Percentiles rank a stretch among this genome's conserved stretches.
These are phyloP conservation scores for Tipula lateralis DNA, from an alignment of 2,888 invertebrate species.

Conservation along the genomic window DNA sequence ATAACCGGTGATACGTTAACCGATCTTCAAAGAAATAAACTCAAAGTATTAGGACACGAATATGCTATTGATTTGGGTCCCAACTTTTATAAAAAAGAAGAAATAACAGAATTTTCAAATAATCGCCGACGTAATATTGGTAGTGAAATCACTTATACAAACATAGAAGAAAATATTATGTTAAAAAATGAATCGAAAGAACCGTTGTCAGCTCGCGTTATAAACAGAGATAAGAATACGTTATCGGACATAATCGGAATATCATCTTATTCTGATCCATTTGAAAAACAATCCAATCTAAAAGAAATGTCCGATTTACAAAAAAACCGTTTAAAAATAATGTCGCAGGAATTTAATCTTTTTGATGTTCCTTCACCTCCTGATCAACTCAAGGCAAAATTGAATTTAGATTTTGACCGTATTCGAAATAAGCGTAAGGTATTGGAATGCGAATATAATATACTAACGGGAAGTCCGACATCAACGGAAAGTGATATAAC, in stretches of 20 bases:
- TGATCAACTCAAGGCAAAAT: conserved; percentile 29
- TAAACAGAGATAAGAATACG: background rate
- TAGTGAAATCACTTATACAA: background rate
- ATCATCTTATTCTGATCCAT: background rate
- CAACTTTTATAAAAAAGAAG: conserved; percentile 1
- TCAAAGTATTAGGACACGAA: conserved; percentile 58
- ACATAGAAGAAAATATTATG: background rate
- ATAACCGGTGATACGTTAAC: conserved; percentile 44
- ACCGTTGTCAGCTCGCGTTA: background rate
- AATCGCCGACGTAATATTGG: background rate
- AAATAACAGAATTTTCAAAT: conserved; percentile 31
- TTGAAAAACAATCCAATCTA: background rate
- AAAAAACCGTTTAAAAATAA: conserved; percentile 46
- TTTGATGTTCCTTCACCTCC: conserved; percentile 36
- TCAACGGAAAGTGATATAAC: conserved; percentile 40
- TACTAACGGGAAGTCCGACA: conserved; percentile 41
- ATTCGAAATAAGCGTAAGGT: conserved; percentile 40
- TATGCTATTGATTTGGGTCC: conserved; percentile 50
- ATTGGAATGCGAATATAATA: conserved; percentile 40
- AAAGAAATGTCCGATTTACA: conserved; percentile 43
- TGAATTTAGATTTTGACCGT: conserved; percentile 40
- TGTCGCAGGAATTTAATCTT: conserved; percentile 40
- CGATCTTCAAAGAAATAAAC: conserved; percentile 58
- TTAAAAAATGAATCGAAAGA: background rate
- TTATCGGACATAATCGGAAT: conserved; percentile 39